phyloP scores from a whole-genome alignment of 2,113 vertebrate species.

The Halichoerus grypus region DNA sequence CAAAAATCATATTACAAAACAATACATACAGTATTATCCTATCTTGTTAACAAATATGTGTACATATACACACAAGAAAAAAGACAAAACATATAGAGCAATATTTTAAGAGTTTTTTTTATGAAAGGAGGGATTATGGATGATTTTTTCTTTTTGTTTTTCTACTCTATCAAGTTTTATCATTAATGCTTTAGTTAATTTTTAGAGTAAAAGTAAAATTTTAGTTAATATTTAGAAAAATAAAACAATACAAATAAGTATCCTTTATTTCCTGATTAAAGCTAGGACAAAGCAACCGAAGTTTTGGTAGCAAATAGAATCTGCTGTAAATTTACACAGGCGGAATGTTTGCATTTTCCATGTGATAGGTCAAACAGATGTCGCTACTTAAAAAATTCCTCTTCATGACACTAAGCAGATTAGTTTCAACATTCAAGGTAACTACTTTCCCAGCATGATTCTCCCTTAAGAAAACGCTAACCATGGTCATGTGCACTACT shows the following conservation, averaged over 20 bases:
- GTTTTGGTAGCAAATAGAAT: background rate
- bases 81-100: background rate
- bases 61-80: background rate
- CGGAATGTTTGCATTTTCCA: conserved; percentile 13
- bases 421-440: conserved; percentile 11
- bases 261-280: background rate
- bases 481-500: background rate
- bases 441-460: background rate
- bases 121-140: background rate
- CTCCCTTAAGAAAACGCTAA: conserved; percentile 31
- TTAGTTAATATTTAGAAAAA: background rate
- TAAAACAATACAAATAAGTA: background rate
- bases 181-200: conserved; percentile 2
- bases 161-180: background rate
- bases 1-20: background rate
- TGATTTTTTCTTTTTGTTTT: background rate
- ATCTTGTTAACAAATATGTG: background rate
- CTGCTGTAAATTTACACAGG: background rate
- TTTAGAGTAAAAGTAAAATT: background rate
- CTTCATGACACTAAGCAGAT: conserved; percentile 23
- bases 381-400: background rate
- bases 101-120: background rate
- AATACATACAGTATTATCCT: background rate
- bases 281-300: background rate
- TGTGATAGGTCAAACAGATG: conserved; percentile 12